A percentile compares a stretch with the other conserved stretches of the same genome.
phyloP scores from a whole-genome alignment of 2,888 invertebrate species.

The Slavum lentiscoides region DNA sequence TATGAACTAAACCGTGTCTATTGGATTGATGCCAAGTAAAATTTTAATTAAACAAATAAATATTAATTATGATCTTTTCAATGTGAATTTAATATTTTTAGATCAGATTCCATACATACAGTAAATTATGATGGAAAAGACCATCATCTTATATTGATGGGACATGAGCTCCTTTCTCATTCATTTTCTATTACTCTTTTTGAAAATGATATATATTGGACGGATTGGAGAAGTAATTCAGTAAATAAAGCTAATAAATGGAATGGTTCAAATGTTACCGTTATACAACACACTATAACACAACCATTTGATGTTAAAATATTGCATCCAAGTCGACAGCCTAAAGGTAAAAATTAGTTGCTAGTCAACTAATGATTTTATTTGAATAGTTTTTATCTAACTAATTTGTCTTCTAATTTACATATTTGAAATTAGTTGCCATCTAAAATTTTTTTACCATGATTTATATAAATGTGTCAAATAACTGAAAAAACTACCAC shows the following conservation, averaged over 20 bases:
- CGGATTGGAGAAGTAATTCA: slow-evolving; percentile 88
- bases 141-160: slow-evolving; percentile 71
- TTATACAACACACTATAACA: slow-evolving; percentile 79
- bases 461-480: too few relatives aligned
- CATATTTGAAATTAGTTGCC: background rate
- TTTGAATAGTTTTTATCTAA: too few relatives aligned
- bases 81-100: slow-evolving; percentile 57
- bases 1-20: slow-evolving; percentile 74
- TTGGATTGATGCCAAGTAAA: slow-evolving; percentile 79
- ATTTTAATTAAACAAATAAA: slow-evolving; percentile 28
- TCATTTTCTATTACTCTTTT: slow-evolving; percentile 87
- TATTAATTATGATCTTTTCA: background rate
- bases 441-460: too few relatives aligned
- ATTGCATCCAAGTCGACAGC: slow-evolving; percentile 76
- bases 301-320: slow-evolving; percentile 91
- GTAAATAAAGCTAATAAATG: slow-evolving; percentile 87
- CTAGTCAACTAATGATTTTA: background rate
- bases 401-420: background rate
- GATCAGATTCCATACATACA: slow-evolving; percentile 85
- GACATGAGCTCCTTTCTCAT: slow-evolving; percentile 77
- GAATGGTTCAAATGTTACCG: slow-evolving; percentile 76
- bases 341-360: slow-evolving; percentile 61
- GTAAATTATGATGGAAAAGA: slow-evolving; percentile 79
- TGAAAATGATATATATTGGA: slow-evolving; percentile 89
- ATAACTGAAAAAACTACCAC: too few relatives aligned